Evolutionary conservation across 1,140 invertebrate genomes (phyloP).

Genomic region (Aplysia californica): DNA sequence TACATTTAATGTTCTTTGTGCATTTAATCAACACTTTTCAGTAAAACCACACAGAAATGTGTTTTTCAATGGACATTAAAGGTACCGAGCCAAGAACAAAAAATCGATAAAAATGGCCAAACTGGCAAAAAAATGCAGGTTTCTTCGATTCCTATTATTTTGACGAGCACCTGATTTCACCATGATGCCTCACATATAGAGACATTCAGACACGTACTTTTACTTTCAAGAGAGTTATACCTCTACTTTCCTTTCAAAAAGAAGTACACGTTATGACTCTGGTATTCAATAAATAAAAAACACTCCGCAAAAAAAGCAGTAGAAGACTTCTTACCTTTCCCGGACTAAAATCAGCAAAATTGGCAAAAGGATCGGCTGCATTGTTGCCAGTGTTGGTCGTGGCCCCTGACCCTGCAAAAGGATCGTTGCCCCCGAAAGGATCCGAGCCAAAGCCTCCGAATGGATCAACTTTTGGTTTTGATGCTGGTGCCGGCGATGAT

Average conservation of each 20-base stretch:
- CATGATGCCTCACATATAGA: too few species aligned
- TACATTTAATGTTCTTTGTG: too few species aligned
- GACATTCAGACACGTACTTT: not conserved
- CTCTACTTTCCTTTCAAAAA: not conserved
- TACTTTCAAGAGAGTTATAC: not conserved
- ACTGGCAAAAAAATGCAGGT: too few species aligned
- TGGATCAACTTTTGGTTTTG: constrained; percentile 39
- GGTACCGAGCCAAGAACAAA: too few species aligned
- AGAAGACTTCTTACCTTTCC: constrained; percentile 78
- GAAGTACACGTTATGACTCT: not conserved
- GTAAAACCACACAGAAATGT: too few species aligned
- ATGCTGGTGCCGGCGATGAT: constrained; percentile 21
- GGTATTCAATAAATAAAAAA: not conserved
- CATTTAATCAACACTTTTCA: too few species aligned
- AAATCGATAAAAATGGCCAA: too few species aligned
- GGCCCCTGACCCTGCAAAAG: constrained; percentile 42
- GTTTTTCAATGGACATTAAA: too few species aligned
- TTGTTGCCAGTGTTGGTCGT: constrained; percentile 35
- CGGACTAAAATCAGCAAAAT: constrained; percentile 82
- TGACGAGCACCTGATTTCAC: too few species aligned
- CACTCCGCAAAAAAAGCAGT: not conserved
- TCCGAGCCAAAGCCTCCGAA: constrained; percentile 48
- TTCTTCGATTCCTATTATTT: too few species aligned
- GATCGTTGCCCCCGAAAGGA: constrained; percentile 59
- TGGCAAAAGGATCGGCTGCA: constrained; percentile 74